Conservation (phyloP, 2,113 vertebrate species). For the Rhea americana region DNA sequence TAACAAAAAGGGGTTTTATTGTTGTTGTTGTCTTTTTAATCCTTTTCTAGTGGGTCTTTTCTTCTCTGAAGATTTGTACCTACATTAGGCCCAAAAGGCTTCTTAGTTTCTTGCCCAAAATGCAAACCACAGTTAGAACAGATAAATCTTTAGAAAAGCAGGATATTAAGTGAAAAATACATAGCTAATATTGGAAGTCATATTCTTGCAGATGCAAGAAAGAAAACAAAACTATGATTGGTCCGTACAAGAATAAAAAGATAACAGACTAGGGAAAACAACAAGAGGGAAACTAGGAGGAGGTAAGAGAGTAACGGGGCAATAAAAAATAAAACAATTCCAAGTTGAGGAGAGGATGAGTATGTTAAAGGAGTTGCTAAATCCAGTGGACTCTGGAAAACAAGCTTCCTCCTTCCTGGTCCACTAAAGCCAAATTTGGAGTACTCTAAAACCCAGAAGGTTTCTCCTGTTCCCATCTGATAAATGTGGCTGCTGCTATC, state of each 20-base stretch:
- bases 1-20: too few relatives aligned
- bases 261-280: not conserved
- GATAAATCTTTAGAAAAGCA: not conserved
- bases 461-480: not conserved
- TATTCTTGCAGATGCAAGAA: not conserved
- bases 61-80: too few relatives aligned
- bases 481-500: not conserved
- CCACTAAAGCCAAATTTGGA: not conserved
- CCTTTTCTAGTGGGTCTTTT: too few relatives aligned
- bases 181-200: not conserved
- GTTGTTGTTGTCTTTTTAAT: too few relatives aligned
- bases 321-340: not conserved
- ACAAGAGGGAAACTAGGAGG: not conserved
- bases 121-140: not conserved
- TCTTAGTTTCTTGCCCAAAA: not conserved
- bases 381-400: not conserved
- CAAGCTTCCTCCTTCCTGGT: not conserved
- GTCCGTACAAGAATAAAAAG: not conserved
- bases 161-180: not conserved
- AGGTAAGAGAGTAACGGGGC: not conserved
- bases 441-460: not conserved
- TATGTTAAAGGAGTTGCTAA: not conserved
- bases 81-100: too few relatives aligned
- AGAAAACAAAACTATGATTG: not conserved
- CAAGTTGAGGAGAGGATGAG: not conserved